phyloP scores from a whole-genome alignment of 2,113 vertebrate species.

The Romanogobio albipinnatus region DNA sequence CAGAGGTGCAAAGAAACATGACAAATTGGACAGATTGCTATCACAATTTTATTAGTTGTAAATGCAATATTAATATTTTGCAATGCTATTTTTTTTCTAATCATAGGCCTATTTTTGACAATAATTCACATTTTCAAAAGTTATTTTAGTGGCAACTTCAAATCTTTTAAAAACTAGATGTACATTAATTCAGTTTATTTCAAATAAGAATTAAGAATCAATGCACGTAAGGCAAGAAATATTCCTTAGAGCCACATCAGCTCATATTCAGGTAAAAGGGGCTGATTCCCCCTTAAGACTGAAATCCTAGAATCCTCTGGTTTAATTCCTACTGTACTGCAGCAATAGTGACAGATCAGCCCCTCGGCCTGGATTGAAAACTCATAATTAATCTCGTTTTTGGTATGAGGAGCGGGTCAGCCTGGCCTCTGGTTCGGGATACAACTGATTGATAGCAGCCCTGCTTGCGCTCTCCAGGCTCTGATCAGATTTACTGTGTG shows the following conservation, averaged over 20 bases:
- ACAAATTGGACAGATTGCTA: not conserved
- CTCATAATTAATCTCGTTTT: slow-evolving; percentile 28
- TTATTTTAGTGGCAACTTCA: not conserved
- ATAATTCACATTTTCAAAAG: no score
- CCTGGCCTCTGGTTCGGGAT: slow-evolving; percentile 45
- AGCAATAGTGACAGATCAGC: slow-evolving; percentile 55
- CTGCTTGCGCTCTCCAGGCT: slow-evolving; percentile 50
- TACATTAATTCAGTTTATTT: not conserved
- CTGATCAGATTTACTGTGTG: slow-evolving; percentile 65
- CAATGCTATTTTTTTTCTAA: no score
- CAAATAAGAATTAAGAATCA: not conserved
- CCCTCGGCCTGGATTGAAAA: slow-evolving; percentile 4
- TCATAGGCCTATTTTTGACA: no score
- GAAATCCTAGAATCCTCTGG: slow-evolving; percentile 22
- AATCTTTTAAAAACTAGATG: not conserved
- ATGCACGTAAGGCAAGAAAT: not conserved
- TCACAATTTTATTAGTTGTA: no score
- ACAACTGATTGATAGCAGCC: slow-evolving; percentile 59
- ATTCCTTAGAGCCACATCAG: not conserved
- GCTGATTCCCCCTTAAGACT: not conserved
- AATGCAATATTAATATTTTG: no score
- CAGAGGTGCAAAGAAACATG: not conserved
- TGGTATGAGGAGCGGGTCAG: slow-evolving; percentile 1
- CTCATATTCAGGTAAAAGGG: slow-evolving; percentile 7
- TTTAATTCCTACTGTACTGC: slow-evolving; percentile 52